phyloP scores from a whole-genome alignment of 2,888 invertebrate species.

The Crossocerus cetratus region DNA sequence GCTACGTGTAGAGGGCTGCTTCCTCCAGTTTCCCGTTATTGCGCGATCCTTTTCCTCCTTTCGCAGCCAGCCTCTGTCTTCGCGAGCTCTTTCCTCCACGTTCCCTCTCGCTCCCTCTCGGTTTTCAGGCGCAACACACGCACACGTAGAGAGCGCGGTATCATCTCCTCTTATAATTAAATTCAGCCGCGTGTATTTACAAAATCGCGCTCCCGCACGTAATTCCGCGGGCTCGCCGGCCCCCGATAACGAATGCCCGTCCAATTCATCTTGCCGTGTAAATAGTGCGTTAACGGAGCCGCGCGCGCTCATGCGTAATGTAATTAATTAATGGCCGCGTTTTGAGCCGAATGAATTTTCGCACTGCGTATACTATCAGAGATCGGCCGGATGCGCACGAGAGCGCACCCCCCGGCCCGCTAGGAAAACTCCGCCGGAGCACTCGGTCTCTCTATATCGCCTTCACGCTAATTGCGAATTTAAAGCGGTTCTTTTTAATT shows the following conservation, averaged over 20 bases:
- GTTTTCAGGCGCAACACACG: not conserved
- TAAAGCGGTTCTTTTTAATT: not conserved
- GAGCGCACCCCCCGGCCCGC: no score
- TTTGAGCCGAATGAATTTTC: conserved; percentile 41
- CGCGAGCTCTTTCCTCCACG: not conserved
- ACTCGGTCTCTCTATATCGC: no score
- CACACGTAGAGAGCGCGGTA: not conserved
- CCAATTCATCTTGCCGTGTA: not conserved
- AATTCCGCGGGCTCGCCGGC: not conserved
- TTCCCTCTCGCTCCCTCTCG: not conserved
- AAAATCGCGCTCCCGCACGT: not conserved
- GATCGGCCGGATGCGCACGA: no score
- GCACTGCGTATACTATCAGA: conserved; percentile 20
- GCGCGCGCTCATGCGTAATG: not conserved
- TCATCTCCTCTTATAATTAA: not conserved
- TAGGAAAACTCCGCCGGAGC: no score
- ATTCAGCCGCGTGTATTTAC: not conserved
- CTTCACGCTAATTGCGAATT: no score
- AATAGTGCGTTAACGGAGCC: not conserved
- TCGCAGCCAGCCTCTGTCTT: conserved; percentile 24
- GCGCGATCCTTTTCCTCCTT: conserved; percentile 48
- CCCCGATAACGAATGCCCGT: conserved; percentile 4
- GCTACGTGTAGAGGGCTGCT: no score
- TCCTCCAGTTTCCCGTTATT: conserved; percentile 57
- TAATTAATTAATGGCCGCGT: conserved; percentile 2